These are phyloP conservation scores for Stenopsyche tienmushanensis DNA, from an alignment of 1,140 invertebrate genomes.

Conservation along the genomic window DNA sequence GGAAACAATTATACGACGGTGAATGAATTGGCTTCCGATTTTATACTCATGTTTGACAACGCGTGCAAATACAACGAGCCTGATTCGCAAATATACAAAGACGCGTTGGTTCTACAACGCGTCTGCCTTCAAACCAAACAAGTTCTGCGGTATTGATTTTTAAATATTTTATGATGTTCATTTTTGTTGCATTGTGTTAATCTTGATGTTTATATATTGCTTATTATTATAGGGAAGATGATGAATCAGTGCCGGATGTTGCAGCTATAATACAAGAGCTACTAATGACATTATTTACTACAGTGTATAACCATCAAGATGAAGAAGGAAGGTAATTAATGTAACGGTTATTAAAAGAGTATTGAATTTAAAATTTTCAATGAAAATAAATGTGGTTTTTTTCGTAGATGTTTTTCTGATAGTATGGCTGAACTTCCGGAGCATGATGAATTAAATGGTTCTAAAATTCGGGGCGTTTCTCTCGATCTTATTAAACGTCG, in stretches of 20 bases:
- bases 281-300: constrained; percentile 88
- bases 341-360: background rate
- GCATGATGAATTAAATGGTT: constrained; percentile 68
- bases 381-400: background rate
- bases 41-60: constrained; percentile 98
- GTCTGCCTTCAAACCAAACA: constrained; percentile 91
- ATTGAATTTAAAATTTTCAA: background rate
- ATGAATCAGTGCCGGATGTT: constrained; percentile 87
- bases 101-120: constrained; percentile 90
- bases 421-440: constrained; percentile 92
- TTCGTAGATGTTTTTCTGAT: constrained; percentile 84
- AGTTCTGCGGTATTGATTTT: constrained; percentile 60
- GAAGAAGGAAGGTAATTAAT: constrained; percentile 74
- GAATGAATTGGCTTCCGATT: constrained; percentile 90
- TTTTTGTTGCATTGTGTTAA: constrained; percentile 10
- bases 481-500: constrained; percentile 83
- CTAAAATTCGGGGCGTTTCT: constrained; percentile 74
- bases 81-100: constrained; percentile 98
- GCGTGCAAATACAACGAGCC: constrained; percentile 99
- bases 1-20: constrained; percentile 77
- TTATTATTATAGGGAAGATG: constrained; percentile 64
- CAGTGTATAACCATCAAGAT: constrained; percentile 94
- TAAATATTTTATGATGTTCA: constrained; percentile 5
- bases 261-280: constrained; percentile 86
- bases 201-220: constrained; percentile 5